A percentile compares a stretch with the other conserved stretches of the same genome.
phyloP scores from a whole-genome alignment of 23 tunicate species.

The Trididemnum miniatum region DNA sequence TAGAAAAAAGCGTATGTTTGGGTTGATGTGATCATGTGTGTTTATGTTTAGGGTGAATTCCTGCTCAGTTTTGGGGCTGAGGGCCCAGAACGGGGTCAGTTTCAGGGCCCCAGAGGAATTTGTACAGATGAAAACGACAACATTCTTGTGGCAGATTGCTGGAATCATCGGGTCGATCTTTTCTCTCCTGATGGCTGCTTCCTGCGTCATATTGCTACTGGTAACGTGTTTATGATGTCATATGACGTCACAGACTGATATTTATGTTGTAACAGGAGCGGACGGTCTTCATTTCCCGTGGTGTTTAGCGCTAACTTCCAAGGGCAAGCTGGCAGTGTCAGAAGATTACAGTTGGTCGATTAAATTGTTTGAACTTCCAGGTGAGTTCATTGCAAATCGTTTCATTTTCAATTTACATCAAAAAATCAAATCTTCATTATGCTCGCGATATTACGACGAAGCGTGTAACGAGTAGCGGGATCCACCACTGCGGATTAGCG shows the following conservation, averaged over 20 bases:
- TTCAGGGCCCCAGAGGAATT: conserved; percentile 89
- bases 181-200: conserved; percentile 93
- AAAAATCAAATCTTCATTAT: no score
- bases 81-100: conserved; percentile 89
- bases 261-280: conserved; percentile 41
- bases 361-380: conserved; percentile 78
- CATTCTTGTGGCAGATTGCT: conserved; percentile 92
- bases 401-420: no score
- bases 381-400: conserved; percentile 30
- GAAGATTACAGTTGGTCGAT: conserved; percentile 98
- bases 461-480: no score
- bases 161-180: conserved; percentile 95
- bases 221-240: conserved; percentile 15
- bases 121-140: conserved; percentile 85
- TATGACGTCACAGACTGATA: no score
- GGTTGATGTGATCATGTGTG: no score
- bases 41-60: conserved; percentile 72
- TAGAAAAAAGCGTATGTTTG: no score
- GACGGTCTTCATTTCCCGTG: conserved; percentile 94
- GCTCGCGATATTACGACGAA: no score
- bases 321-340: conserved; percentile 69
- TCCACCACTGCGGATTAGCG: no score
- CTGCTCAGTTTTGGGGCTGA: conserved; percentile 85
- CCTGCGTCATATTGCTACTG: conserved; percentile 79
- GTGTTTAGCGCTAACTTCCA: conserved; percentile 68